Conservation (phyloP, 2,113 vertebrate genomes). For the Cryptotis parvus region DNA sequence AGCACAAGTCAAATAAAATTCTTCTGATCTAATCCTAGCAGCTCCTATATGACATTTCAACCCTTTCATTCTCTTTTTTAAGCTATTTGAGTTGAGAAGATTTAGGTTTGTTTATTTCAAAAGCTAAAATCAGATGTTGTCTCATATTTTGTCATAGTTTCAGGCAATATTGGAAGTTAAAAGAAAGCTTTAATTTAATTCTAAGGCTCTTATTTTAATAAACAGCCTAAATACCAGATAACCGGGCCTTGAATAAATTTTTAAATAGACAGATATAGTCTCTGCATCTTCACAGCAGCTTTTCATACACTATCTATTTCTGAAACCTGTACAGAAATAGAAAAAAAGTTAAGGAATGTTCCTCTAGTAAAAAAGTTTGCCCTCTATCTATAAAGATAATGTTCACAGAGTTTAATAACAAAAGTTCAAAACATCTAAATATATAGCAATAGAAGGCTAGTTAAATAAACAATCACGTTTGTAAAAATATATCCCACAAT, state of each 20-base stretch:
- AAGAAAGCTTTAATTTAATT: constrained; percentile 51
- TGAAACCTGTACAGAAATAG: constrained; percentile 34
- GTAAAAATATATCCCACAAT: background rate
- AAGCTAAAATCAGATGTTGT: constrained; percentile 60
- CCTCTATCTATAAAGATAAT: background rate
- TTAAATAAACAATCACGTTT: background rate
- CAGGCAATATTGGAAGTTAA: background rate
- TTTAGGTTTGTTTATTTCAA: constrained; percentile 75
- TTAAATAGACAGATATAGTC: background rate
- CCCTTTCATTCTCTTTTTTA: constrained; percentile 60
- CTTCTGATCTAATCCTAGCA: constrained; percentile 68
- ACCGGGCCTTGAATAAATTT: background rate
- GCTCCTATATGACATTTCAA: constrained; percentile 72
- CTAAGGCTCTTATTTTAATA: constrained; percentile 54
- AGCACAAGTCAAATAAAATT: constrained; percentile 76
- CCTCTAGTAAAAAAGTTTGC: background rate
- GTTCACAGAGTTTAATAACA: constrained; percentile 25
- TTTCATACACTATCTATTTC: constrained; percentile 39
- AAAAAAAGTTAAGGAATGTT: constrained; percentile 45
- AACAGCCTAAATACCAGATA: constrained; percentile 24
- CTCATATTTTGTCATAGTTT: constrained; percentile 62
- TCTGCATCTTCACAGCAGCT: constrained; percentile 26
- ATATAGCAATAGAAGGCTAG: background rate
- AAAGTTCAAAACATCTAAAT: background rate
- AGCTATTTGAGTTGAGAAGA: constrained; percentile 63